Conservation (phyloP, 2,797 vertebrate genomes). For the Falco biarmicus region DNA sequence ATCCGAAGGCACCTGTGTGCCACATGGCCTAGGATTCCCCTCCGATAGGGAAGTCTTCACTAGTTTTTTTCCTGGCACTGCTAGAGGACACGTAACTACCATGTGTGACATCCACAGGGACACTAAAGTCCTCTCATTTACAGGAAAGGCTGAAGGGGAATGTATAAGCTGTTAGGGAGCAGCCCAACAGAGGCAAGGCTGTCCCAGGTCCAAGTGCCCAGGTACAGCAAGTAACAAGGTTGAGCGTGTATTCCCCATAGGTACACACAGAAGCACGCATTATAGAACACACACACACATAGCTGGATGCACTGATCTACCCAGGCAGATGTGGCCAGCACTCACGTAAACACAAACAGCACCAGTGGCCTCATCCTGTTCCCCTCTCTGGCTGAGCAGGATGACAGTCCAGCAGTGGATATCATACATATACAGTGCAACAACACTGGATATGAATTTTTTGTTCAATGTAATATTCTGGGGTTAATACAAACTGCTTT, state of each 20-base stretch:
- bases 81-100: background rate
- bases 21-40: rapidly evolving
- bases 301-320: rapidly evolving
- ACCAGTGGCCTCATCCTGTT: rapidly evolving
- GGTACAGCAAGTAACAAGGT: background rate
- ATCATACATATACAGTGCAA: background rate
- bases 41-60: background rate
- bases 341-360: background rate
- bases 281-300: rapidly evolving
- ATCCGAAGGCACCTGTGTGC: rapidly evolving
- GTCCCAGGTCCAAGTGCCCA: background rate
- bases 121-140: background rate
- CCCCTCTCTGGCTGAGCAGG: background rate
- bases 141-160: background rate
- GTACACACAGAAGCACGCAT: rapidly evolving
- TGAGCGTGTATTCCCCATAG: background rate
- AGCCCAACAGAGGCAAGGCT: rapidly evolving
- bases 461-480: background rate
- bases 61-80: background rate
- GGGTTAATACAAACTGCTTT: background rate
- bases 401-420: background rate
- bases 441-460: background rate
- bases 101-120: rapidly evolving
- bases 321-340: background rate
- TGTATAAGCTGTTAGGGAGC: background rate